Evolutionary conservation across 2,113 vertebrate species (phyloP), one percentile per base, ranked within the genome.

Genomic region (Tragulus kanchil): DNA sequence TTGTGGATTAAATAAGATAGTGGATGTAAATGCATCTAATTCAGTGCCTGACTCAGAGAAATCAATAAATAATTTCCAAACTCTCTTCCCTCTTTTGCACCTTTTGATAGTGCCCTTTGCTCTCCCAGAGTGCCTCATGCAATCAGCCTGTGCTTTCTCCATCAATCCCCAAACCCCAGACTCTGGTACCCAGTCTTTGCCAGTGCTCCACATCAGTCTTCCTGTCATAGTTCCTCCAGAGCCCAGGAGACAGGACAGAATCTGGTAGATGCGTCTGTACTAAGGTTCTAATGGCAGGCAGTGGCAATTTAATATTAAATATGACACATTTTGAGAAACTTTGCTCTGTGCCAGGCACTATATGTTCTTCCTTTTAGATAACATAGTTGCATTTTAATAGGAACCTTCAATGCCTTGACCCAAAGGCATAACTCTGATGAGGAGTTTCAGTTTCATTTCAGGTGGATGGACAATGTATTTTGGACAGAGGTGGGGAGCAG

Each of bases 241-340:
- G 25, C 26, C 64, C 50, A 79, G 56, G 89, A 91, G 64, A 94
- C 23, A 82, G 48, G 45, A 90, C 2, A 79, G 42, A 84, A 89
- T 90, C 56, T 94, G 78, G 71, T 67, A 93, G 59, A 79, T 52
- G 14, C 64, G 64, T 94, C 50, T 79, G 88, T 88, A 92, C 69
- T 71, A 96, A 93, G 31, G 8, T 73, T 93, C 83, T 79, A 93
- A 96, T 78, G 61, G 56, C 71, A 96, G 71, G 42, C 28, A 92
- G 36, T 94, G 73, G 79, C 67, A 96, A 89, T 85, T 93, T 86
- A 78, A 93, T 96, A 94, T 94, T 90, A 61, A 97, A 93, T 90
- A 69, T 69, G 52, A 6, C n/a, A 94, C 56, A 91, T 96, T 95
- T 94, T 86, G 59, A 91, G 85, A 94, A 45, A 4, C n/a, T 93